These are phyloP conservation scores for Lobophora halterata DNA, from an alignment of 2,888 invertebrate species.

Conservation along the genomic window DNA sequence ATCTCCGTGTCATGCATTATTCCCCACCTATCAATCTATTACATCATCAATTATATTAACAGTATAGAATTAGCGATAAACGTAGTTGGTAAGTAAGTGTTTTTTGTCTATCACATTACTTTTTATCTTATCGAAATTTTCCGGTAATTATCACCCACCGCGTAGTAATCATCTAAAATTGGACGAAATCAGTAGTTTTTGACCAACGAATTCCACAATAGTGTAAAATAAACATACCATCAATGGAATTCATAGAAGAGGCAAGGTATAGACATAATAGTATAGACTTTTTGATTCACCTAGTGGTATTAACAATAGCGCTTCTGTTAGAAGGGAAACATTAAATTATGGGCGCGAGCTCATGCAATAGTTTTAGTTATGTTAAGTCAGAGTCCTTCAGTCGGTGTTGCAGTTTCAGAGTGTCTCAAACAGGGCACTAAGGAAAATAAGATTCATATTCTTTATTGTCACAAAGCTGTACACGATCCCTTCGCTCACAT, in stretches of 20 bases:
- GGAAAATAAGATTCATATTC: too few species aligned
- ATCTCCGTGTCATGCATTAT: conserved; percentile 13
- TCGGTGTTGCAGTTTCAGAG: too few species aligned
- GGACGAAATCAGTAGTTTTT: conserved; percentile 1
- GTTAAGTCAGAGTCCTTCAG: too few species aligned
- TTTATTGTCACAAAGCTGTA: too few species aligned
- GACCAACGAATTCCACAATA: background rate
- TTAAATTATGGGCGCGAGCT: too few species aligned
- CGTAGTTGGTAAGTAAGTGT: conserved; percentile 4
- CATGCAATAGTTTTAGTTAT: too few species aligned
- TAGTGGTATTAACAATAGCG: too few species aligned
- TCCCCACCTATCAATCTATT: conserved; percentile 7
- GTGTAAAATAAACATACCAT: background rate
- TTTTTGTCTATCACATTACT: conserved; percentile 1
- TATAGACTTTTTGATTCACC: too few species aligned
- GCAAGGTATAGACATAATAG: conserved; percentile 9
- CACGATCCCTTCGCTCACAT: too few species aligned
- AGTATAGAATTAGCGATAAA: conserved; percentile 6
- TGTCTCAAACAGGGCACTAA: too few species aligned
- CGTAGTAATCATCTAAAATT: conserved; percentile 1
- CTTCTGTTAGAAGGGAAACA: too few species aligned
- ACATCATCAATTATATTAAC: conserved; percentile 18
- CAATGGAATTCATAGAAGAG: conserved; percentile 18
- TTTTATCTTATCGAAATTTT: conserved; percentile 19
- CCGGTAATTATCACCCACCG: conserved; percentile 1